These are phyloP conservation scores for Ceratina australensis DNA, from an alignment of 1,140 invertebrate genomes.

Conservation along the genomic window DNA sequence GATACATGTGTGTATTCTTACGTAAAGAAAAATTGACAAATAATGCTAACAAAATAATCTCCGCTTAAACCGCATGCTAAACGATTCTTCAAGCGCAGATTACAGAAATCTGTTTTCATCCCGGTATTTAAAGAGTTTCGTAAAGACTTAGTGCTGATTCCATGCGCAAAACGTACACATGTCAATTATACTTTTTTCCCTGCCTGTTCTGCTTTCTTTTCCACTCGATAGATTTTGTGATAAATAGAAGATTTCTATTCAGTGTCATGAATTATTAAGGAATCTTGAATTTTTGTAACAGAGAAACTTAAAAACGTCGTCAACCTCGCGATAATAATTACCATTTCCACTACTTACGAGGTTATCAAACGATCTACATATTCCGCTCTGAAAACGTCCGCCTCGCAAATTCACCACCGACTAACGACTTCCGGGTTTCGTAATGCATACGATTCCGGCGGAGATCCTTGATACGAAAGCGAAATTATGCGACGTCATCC, in stretches of 20 bases:
- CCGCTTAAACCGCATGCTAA: background rate
- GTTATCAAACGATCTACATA: slow-evolving; percentile 37
- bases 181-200: too few relatives aligned
- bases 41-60: background rate
- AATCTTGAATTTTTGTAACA: too few relatives aligned
- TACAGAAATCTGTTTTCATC: background rate
- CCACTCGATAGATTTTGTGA: background rate
- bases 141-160: background rate
- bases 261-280: too few relatives aligned
- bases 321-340: slow-evolving; percentile 15
- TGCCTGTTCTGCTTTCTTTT: background rate
- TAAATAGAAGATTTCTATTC: background rate
- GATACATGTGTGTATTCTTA: slow-evolving; percentile 6
- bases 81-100: background rate
- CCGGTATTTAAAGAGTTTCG: background rate
- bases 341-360: slow-evolving; percentile 18
- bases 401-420: slow-evolving; percentile 8
- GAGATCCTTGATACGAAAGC: slow-evolving; percentile 31
- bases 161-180: background rate
- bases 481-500: background rate
- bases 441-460: slow-evolving; percentile 15
- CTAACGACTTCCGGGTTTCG: slow-evolving; percentile 42
- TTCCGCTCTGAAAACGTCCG: slow-evolving; percentile 25
- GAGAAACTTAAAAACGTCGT: background rate
- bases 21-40: slow-evolving; percentile 27